Base-by-base conservation (phyloP, 2,888 invertebrate species). In the Lasioglossum calceatum region DNA sequence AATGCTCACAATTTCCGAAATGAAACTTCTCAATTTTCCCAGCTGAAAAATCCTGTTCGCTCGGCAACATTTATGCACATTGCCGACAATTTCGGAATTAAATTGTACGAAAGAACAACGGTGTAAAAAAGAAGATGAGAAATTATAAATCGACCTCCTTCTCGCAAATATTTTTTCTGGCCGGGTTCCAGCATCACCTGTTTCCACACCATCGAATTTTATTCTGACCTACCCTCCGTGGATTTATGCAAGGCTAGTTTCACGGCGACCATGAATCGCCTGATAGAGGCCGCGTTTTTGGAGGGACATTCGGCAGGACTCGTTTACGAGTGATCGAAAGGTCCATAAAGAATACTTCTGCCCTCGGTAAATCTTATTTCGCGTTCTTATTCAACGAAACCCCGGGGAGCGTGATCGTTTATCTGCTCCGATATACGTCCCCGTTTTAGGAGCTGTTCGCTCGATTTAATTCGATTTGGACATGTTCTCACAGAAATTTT, bases 151-250 rank as follows among this genome's bases (percentile, higher is more conserved):
- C 39, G 47, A n/a, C 39, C 64, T 54, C 61, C 27, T 78, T 79
- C n/a, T 44, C n/a, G 32, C 71, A 75, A 82, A 82, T 86, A 86
- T 91, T 92, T 93, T 93, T 87, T 90, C 91, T 92, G 92, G 93
- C 93, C 78, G 86, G 88, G 87, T 90, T 93, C 93, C 94, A 93
- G 91, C 92, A 90, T 92, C 92, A 90, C 91, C 91, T 91, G 92
- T 79, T 92, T 94, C 92, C 92, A 89, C 90, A 88, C 92, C 90
- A 91, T 92, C 91, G 92, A 87, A 92, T 93, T 93, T 94, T 93
- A 92, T 92, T 93, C 92, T 88, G 90, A 92, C 87, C 90, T 77
- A 61, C 7, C 36, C 23, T 8, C 78, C 82, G 82, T 76, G 82
- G 85, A 81, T 79, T 87, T 81, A 81, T 85, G 83, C 88, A 67